Base-by-base conservation (phyloP, 2,113 vertebrate species). In the Osmerus mordax region DNA sequence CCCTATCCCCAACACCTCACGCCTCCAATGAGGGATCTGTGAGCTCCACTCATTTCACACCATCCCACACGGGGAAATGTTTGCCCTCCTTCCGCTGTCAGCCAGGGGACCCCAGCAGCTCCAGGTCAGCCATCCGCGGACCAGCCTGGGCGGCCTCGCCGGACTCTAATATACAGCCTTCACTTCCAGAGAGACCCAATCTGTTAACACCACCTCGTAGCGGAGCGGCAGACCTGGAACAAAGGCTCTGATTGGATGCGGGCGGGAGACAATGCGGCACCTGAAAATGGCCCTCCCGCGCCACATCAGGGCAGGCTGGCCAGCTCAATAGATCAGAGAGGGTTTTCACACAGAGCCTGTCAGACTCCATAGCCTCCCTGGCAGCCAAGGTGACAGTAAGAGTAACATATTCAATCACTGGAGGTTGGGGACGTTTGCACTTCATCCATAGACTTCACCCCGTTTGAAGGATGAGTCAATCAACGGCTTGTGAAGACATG, bases 211-310 rank as follows among this genome's bases (percentile, higher is more conserved):
- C 74, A 79, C 69, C 69, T 64, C 70, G 52, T 29, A 56, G 52
- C 53, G 52, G 74, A 66, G 51, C 60, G 63, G 28, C 32, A n/a
- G 61, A 52, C 52, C 67, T 74, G 79, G 72, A 41, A 41, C 69
- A 62, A 52, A 54, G 68, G 47, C 52, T 59, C 36, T 25, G 68
- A 73, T 72, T 73, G 62, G 68, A 74, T 61, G 56, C 73, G 56
- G 23, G 36, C 86, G 82, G 83, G 76, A 75, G 82, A 81, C 82
- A 80, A 65, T 51, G 41, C 21, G 66, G 59, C 73, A 60, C 84
- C 77, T 79, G 77, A 87, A 86, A 88, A 89, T 89, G 86, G 85
- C 88, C 74, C 78, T 78, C 58, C 36, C 69, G 74, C 81, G 19
- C 71, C 73, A 63, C 63, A 74, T 84, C 83, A 84, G 71, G 71